Evolutionary conservation across 2,888 invertebrate genomes (phyloP).

Genomic region (Drosophila nigricruria): DNA sequence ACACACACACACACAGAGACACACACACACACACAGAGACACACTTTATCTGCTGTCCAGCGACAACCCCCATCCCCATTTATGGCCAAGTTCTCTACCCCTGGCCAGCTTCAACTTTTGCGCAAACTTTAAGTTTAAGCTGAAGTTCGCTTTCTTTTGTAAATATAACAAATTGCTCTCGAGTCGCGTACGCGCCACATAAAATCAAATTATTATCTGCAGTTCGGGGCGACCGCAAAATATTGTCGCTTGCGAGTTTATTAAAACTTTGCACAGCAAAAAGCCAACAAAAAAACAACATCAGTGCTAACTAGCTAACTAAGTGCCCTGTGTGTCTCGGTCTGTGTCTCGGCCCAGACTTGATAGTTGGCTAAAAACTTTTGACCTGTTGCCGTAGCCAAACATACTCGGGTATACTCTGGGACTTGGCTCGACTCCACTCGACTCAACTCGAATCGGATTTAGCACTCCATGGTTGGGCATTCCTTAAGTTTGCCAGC

Average conservation of each 20-base stretch:
- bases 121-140: constrained; percentile 26
- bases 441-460: background rate
- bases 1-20: background rate
- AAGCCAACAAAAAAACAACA: constrained; percentile 15
- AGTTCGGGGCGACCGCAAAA: constrained; percentile 54
- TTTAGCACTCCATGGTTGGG: background rate
- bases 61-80: background rate
- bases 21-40: background rate
- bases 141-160: constrained; percentile 30
- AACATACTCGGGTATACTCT: constrained; percentile 15
- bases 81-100: background rate
- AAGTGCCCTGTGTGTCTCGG: constrained; percentile 30
- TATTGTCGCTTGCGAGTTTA: constrained; percentile 72
- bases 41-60: constrained; percentile 16
- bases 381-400: constrained; percentile 64
- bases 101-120: background rate
- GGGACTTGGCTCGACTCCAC: background rate
- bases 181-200: constrained; percentile 49
- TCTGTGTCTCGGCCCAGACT: constrained; percentile 32
- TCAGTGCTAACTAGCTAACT: constrained; percentile 44
- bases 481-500: constrained; percentile 51
- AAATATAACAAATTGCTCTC: constrained; percentile 66
- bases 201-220: constrained; percentile 73
- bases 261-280: constrained; percentile 63
- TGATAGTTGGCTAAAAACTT: constrained; percentile 62